These are phyloP conservation scores for Molothrus ater DNA, from an alignment of 2,797 vertebrate genomes.

Conservation along the genomic window DNA sequence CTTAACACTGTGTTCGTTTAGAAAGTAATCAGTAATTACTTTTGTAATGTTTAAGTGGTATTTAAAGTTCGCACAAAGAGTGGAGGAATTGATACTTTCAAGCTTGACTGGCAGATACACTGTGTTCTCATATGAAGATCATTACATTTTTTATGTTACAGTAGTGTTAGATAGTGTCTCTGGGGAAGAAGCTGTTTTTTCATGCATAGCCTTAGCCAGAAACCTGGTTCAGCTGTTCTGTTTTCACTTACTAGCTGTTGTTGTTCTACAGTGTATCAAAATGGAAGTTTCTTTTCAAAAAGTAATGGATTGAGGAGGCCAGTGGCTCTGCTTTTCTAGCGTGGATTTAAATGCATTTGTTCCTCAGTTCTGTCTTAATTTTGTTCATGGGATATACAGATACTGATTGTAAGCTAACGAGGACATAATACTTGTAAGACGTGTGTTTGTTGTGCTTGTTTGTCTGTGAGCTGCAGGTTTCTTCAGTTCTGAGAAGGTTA, in stretches of 20 bases:
- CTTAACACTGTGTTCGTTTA: not conserved
- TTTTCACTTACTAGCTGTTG: conserved; percentile 31
- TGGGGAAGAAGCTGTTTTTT: not conserved
- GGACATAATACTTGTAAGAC: not conserved
- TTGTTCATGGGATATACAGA: conserved; percentile 12
- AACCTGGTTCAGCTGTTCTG: not conserved
- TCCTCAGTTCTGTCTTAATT: not conserved
- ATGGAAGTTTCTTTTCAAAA: not conserved
- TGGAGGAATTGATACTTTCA: not conserved
- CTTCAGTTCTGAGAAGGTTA: conserved; percentile 1
- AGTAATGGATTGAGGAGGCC: not conserved
- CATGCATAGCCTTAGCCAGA: not conserved
- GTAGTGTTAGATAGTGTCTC: not conserved
- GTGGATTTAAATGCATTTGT: not conserved
- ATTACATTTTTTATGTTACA: not conserved
- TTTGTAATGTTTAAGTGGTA: conserved; percentile 19
- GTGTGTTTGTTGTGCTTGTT: not conserved
- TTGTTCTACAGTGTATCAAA: not conserved
- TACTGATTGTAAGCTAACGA: not conserved
- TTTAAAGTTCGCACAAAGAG: conserved; percentile 23
- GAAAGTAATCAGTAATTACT: conserved; percentile 32
- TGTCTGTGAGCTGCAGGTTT: not conserved
- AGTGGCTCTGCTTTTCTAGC: not conserved
- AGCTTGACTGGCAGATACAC: not conserved
- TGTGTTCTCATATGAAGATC: not conserved